Evolutionary conservation across 2,113 vertebrate species (phyloP).

Genomic region (Morone saxatilis): DNA sequence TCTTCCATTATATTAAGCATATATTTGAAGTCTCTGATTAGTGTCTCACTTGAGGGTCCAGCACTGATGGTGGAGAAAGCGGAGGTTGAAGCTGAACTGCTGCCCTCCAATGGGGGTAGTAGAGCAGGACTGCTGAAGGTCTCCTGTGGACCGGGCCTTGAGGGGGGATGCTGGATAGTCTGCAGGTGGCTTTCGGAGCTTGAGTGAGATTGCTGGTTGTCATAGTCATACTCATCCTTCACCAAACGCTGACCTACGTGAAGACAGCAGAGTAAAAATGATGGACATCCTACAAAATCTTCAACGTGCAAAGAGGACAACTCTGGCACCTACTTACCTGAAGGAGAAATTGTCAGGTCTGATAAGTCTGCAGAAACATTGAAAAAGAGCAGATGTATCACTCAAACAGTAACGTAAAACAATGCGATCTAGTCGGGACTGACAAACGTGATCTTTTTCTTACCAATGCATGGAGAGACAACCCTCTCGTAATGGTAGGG

Average conservation of each 20-base stretch:
- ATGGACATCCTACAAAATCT: not conserved
- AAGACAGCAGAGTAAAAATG: slow-evolving; percentile 27
- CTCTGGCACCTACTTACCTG: slow-evolving; percentile 59
- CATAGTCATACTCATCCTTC: slow-evolving; percentile 96
- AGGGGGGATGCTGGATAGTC: slow-evolving; percentile 95
- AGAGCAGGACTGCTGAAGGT: slow-evolving; percentile 89
- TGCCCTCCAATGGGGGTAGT: slow-evolving; percentile 89
- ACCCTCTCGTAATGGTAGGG: slow-evolving; percentile 99
- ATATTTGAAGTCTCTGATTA: not conserved
- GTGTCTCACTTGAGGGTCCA: slow-evolving; percentile 93
- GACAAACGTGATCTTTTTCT: slow-evolving; percentile 47
- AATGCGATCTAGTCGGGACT: not conserved
- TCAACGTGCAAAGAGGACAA: not conserved
- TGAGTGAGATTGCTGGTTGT: slow-evolving; percentile 90
- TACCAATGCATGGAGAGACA: slow-evolving; percentile 97
- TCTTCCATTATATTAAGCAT: not conserved
- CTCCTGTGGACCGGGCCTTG: slow-evolving; percentile 87
- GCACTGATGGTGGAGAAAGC: slow-evolving; percentile 94
- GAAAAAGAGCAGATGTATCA: not conserved
- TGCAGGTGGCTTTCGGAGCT: slow-evolving; percentile 92
- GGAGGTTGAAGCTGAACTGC: slow-evolving; percentile 88
- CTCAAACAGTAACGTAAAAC: not conserved
- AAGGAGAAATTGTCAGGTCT: slow-evolving; percentile 92
- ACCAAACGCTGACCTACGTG: slow-evolving; percentile 92
- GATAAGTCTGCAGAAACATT: slow-evolving; percentile 89